Percentiles rank a stretch among this genome's conserved stretches.
These are phyloP conservation scores for Conus betulinus DNA, from an alignment of 1,140 invertebrate species.

Conservation along the genomic window DNA sequence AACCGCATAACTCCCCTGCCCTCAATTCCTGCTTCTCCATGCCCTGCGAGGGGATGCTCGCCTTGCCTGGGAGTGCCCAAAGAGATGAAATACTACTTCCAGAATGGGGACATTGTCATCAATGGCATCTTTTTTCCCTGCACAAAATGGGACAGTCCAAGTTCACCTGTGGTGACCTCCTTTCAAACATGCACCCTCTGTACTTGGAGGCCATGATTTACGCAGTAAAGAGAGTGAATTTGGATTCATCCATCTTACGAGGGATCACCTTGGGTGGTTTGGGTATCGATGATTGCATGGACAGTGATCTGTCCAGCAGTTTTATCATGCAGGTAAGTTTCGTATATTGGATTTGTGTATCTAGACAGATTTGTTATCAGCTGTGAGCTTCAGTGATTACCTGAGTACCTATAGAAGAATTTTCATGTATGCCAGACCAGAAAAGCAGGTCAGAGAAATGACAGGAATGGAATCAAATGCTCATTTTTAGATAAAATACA, in stretches of 20 bases:
- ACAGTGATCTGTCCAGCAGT: conserved; percentile 42
- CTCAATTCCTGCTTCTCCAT: conserved; percentile 55
- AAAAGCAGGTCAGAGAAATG: no score
- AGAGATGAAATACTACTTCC: conserved; percentile 58
- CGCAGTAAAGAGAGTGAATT: conserved; percentile 85
- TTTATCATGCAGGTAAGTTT: conserved; percentile 47
- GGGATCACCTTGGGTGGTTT: conserved; percentile 81
- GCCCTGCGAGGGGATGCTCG: conserved; percentile 52
- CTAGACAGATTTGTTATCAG: not conserved
- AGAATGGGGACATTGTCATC: conserved; percentile 65
- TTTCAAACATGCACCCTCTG: conserved; percentile 76
- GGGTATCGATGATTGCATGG: conserved; percentile 69
- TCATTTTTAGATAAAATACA: no score
- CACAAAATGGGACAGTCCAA: conserved; percentile 54
- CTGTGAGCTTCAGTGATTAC: not conserved
- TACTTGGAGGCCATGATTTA: conserved; percentile 89
- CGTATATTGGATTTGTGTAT: not conserved
- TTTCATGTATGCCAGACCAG: no score
- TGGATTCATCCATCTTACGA: conserved; percentile 74
- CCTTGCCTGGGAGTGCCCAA: conserved; percentile 55
- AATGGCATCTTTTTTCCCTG: conserved; percentile 68
- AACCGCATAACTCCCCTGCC: conserved; percentile 44
- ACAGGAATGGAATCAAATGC: no score
- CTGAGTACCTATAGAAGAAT: no score
- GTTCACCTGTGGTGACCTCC: conserved; percentile 56